These are phyloP conservation scores for Dolichallabes microphthalmus DNA, from an alignment of 2,113 vertebrate species.

Conservation along the genomic window DNA sequence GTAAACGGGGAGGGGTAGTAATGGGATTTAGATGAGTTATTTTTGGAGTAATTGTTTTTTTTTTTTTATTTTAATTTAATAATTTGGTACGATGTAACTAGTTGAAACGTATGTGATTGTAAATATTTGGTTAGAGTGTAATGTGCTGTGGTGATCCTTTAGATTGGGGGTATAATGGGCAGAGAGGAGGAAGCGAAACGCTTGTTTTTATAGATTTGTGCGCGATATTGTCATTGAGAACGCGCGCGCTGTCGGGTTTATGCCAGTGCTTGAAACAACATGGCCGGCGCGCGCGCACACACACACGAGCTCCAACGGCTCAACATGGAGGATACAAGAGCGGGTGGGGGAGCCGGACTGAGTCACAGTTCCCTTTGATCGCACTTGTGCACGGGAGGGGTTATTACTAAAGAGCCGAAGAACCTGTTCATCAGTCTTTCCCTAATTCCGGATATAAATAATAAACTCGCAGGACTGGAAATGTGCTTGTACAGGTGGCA, in stretches of 20 bases:
- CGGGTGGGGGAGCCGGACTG: conserved; percentile 29
- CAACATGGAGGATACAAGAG: conserved; percentile 70
- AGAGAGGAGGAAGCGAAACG: too few relatives aligned
- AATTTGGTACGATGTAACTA: too few relatives aligned
- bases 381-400: neutral
- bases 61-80: too few relatives aligned
- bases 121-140: too few relatives aligned
- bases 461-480: neutral
- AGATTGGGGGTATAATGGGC: too few relatives aligned
- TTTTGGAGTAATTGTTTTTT: too few relatives aligned
- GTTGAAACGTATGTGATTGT: too few relatives aligned
- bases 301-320: conserved; percentile 27
- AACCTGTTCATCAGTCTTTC: neutral
- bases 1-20: too few relatives aligned
- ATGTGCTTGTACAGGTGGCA: neutral
- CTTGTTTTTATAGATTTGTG: neutral
- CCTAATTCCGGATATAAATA: neutral
- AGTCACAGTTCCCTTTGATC: conserved; percentile 41
- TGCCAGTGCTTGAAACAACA: conserved; percentile 63
- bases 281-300: conserved; percentile 59
- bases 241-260: neutral
- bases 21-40: too few relatives aligned
- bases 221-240: neutral
- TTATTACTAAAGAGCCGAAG: neutral
- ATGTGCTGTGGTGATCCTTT: too few relatives aligned